A percentile compares a stretch with the other conserved stretches of the same genome.
phyloP scores from a whole-genome alignment of 2,797 vertebrate species.

The Lepus oiostolus region DNA sequence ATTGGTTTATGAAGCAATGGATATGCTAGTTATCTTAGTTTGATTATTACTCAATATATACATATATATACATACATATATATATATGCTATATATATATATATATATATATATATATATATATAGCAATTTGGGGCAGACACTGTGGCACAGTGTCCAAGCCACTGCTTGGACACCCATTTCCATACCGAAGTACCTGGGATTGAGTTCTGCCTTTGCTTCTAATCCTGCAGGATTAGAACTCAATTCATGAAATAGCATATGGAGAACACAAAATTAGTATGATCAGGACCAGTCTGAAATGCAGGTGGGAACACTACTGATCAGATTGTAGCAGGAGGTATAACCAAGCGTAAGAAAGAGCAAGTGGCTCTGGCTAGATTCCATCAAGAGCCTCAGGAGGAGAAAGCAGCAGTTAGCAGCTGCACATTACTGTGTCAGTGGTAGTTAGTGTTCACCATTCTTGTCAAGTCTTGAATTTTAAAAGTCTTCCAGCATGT shows the following conservation, averaged over 20 bases:
- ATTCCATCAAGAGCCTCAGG: neutral
- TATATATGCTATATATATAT: too few species aligned
- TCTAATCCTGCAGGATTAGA: neutral
- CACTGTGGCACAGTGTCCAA: too few species aligned
- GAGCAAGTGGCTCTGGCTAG: neutral
- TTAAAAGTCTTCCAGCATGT: neutral
- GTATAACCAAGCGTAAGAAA: neutral
- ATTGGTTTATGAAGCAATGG: neutral
- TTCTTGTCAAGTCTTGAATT: neutral
- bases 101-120: too few species aligned
- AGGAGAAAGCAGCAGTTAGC: neutral
- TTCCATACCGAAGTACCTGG: too few species aligned
- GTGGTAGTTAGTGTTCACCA: neutral
- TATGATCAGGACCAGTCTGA: neutral
- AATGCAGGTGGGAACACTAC: rapidly evolving
- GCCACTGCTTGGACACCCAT: too few species aligned
- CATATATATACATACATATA: neutral
- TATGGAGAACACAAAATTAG: neutral
- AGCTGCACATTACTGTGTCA: rapidly evolving
- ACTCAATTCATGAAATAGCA: neutral
- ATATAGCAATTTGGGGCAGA: too few species aligned
- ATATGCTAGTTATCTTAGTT: neutral
- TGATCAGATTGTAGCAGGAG: rapidly evolving
- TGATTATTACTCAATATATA: neutral
- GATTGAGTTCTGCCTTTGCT: too few species aligned